Conservation (phyloP, 2,888 invertebrate species). For the Calliphora vomitoria region DNA sequence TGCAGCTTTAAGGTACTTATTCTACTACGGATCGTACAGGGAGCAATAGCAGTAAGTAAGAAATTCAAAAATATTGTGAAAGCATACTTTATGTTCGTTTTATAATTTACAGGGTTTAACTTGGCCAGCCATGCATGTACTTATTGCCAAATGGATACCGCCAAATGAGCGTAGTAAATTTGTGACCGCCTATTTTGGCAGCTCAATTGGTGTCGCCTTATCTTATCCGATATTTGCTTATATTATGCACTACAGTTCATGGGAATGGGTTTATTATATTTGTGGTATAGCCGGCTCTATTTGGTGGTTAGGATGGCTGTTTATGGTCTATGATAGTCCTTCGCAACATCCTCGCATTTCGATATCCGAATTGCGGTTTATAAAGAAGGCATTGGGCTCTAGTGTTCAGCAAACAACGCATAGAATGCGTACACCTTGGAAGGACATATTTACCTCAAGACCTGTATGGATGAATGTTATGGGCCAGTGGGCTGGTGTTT, state of each 20-base stretch:
- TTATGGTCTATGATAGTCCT: conserved; percentile 88
- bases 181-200: conserved; percentile 88
- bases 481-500: conserved; percentile 88
- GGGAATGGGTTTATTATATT: conserved; percentile 90
- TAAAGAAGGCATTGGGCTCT: conserved; percentile 86
- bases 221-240: conserved; percentile 90
- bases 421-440: conserved; percentile 87
- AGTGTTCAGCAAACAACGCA: conserved; percentile 81
- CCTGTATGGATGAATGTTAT: conserved; percentile 88
- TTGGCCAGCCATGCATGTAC: conserved; percentile 92
- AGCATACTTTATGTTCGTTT: background rate
- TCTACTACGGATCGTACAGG: conserved; percentile 88
- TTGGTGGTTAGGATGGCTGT: conserved; percentile 89
- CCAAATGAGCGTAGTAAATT: conserved; percentile 91
- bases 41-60: conserved; percentile 87
- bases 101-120: conserved; percentile 86
- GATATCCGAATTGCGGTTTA: conserved; percentile 86
- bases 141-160: conserved; percentile 93
- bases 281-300: conserved; percentile 87
- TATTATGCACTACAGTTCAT: conserved; percentile 87
- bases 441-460: conserved; percentile 86
- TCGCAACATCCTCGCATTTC: conserved; percentile 88
- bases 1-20: conserved; percentile 86
- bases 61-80: background rate
- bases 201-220: conserved; percentile 88